Evolutionary conservation across 2,888 invertebrate genomes (phyloP).

Genomic region (Lochmaea crataegi): DNA sequence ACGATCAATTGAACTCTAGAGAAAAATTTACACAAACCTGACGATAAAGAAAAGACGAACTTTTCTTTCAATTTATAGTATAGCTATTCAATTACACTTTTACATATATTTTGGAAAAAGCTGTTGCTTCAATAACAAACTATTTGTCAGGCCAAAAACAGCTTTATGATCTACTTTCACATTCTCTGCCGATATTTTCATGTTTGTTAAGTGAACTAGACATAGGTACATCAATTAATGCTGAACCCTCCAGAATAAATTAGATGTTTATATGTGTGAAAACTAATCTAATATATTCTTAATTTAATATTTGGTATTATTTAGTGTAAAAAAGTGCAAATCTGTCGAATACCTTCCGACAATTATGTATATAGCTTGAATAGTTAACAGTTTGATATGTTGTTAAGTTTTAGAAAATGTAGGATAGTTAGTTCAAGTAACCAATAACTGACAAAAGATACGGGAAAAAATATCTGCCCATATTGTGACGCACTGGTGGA

Average conservation of each 20-base stretch:
- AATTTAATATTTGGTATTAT: conserved; percentile 7
- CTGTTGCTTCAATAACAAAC: background rate
- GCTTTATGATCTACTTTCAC: no score
- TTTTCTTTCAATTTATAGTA: background rate
- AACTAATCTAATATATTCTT: background rate
- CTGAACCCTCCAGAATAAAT: conserved; percentile 23
- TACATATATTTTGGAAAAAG: background rate
- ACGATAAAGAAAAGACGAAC: no score
- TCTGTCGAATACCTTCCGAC: conserved; percentile 9
- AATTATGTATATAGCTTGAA: conserved; percentile 34
- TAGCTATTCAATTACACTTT: background rate
- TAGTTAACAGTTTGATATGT: conserved; percentile 33
- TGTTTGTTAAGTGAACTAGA: conserved; percentile 9
- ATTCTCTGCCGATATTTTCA: no score
- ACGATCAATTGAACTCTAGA: no score
- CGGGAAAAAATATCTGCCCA: conserved; percentile 18
- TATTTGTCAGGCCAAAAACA: no score
- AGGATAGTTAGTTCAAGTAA: conserved; percentile 43
- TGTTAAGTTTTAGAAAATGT: conserved; percentile 43
- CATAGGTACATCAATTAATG: conserved; percentile 4
- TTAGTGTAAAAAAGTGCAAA: conserved; percentile 14
- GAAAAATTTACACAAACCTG: no score
- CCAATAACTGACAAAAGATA: conserved; percentile 29
- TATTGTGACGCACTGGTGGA: conserved; percentile 10
- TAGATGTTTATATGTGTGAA: conserved; percentile 23